Base-by-base conservation (phyloP, 2,888 invertebrate species). In the Drosophila multiciliata region DNA sequence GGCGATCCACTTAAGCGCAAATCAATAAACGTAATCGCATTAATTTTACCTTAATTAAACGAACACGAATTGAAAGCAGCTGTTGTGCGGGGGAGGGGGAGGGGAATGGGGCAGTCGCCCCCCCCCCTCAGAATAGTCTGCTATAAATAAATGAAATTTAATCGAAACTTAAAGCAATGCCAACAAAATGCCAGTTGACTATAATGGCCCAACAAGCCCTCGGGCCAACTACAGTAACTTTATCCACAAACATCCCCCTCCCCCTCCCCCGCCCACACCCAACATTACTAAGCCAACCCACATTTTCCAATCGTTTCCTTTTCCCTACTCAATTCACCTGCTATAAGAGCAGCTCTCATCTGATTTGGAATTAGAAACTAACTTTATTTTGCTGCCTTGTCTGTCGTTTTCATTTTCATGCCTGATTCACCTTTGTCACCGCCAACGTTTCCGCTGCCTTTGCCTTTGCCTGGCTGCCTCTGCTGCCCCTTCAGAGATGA, bases 401-500 rank as follows among this genome's bases (percentile, higher is more conserved):
- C 61, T 69, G 38, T 52, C 80, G 55, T 79, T 73, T 80, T 29
- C 29, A 73, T 61, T 82, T 81, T 74, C 83, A 83, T 80, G 83
- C 62, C 73, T 73, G 82, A 73, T 67, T 78, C 79, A 78, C 78
- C 71, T 73, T 64, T 66, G 49, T 53, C 74, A 48, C 55, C 53
- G 53, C 33, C 9, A 12, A 5, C 42, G 38, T 20, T 29, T 15
- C n/a, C 26, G 45, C 15, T 45, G 20, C 45, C 45, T 1, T 15
- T 45, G 54, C n/a, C 33, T 2, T n/a, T 40, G 29, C 54, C 17
- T 3, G 38, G 23, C 23, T 53, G 52, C 52, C 52, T 15, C n/a
- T 23, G 53, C 6, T 53, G 36, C 36, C 36, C 93, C 92, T 93
- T 35, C 91, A 97, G 96, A 49, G 97, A 98, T 93, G 97, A 96